Evolutionary conservation across 2,888 invertebrate genomes (phyloP), one percentile per base, ranked within the genome.

Genomic region (Oasisia sp.): DNA sequence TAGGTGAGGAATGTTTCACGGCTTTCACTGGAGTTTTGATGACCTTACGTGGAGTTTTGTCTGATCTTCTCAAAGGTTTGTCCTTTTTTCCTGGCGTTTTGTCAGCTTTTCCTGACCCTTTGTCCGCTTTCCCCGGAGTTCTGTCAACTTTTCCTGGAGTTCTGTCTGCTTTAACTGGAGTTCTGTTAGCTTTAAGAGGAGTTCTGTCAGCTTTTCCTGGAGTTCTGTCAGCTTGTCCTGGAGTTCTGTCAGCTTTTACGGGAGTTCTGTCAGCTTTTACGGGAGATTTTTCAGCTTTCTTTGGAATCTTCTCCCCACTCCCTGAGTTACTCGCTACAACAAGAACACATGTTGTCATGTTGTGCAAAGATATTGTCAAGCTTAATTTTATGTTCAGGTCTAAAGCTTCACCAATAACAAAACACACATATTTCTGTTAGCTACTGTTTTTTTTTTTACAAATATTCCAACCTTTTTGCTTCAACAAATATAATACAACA

Each of bases 41-140:
- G 89, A 32, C 45, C 27, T 32, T 32, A 32, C 32, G 1, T 91
- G 90, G 38, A 7, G 90, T 90, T 38, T 90, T 90, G 19, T 92
- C 89, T 89, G 74, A 7, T 74, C n/a, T 74, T 19, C 27, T 19
- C 27, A 19, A 27, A 74, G 74, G 19, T 74, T 19, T n/a, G 4
- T 74, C 74, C 4, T 3, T 27, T 91, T 92, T 94, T 93, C 92
- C 92, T 92, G 89, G 93, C 91, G 89, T 92, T 91, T 92, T 93
- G 89, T 91, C 91, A 92, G 89, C 5, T 11, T 93, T 94, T 94
- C 92, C 93, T 94, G 89, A n/a, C n/a, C n/a, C n/a, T 91, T 92
- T 93, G 89, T 91, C 91, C 92, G 89, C 5, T 11, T 38, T 38
- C 38, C 38, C 38, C 4, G 38, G 94, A 94, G 91, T 32, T 90